Evolutionary conservation across 2,113 vertebrate species (phyloP).

Genomic region (Fregetta grallaria): DNA sequence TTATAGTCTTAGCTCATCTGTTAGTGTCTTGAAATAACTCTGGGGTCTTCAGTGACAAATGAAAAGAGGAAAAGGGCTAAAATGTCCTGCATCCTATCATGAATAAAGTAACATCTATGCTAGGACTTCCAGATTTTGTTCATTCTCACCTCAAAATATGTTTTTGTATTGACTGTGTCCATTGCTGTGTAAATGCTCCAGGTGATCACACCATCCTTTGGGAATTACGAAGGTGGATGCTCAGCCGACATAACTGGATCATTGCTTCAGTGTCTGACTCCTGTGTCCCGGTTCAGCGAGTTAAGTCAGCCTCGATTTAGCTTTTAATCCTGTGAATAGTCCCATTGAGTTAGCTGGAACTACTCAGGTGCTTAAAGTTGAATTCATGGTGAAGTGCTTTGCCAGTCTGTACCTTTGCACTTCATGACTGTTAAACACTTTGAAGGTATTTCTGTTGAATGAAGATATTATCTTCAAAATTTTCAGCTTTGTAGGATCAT

Average conservation of each 20-base stretch:
- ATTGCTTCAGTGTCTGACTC: neutral
- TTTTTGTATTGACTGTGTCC: neutral
- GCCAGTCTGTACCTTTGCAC: neutral
- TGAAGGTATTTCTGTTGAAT: neutral
- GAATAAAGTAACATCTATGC: neutral
- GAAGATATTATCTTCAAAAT: neutral
- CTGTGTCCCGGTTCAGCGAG: neutral
- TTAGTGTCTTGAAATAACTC: neutral
- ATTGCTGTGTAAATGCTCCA: neutral
- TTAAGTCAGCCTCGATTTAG: neutral
- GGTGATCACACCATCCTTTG: neutral
- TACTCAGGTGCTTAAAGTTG: neutral
- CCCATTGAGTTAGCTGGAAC: neutral
- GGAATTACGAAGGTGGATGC: neutral
- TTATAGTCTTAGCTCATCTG: neutral
- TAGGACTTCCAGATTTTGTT: neutral
- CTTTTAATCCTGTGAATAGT: neutral
- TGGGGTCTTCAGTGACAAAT: neutral
- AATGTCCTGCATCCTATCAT: neutral
- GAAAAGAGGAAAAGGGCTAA: neutral
- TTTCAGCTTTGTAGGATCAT: neutral
- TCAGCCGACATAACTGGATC: rapidly evolving
- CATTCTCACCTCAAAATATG: neutral
- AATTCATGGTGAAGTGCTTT: neutral
- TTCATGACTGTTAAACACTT: neutral